Evolutionary conservation across 1,140 invertebrate genomes (phyloP), one percentile per base, ranked within the genome.

Genomic region (Pollicipes pollicipes): DNA sequence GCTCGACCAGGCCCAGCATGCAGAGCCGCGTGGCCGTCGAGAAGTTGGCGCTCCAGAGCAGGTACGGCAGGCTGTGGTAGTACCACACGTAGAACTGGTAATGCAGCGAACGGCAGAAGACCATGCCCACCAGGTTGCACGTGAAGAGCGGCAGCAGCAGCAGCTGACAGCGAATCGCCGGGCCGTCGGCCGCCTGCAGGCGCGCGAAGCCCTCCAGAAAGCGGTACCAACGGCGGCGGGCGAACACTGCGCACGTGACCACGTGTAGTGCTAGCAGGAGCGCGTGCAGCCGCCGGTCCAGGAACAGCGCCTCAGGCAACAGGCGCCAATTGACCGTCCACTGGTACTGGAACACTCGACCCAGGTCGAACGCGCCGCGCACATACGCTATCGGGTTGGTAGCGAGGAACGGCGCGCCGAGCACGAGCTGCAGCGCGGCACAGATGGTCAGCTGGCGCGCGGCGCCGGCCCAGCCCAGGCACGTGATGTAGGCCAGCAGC

Each of bases 41-140:
- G 30, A 72, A 84, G 85, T 74, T 83, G 85, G 90, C 92, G 86
- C 70, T 88, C 85, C 80, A 99, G 73, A 85, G 76, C 6, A 88
- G 75, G 75, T 96, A 98, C 30, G 95, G 92, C 66, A 99, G 82
- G 17, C 88, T 90, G 80, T 99, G 96, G 79, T 95, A 99, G 79
- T 99, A 99, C 97, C 97, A 99, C 21, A 95, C 86, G 79, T 99
- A 99, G 82, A 99, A 99, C 81, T 99, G 97, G 83, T 99, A 99
- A 82, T 99, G 97, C 21, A 99, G 82, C 28, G 95, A 98, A 71
- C 97, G 85, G 68, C 93, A 90, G 78, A 93, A 97, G 64, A 86
- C 84, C 68, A 99, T 84, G 28, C 91, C 91, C 76, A 91, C 91
- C 76, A 99, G 94, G 81, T 99, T 99, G 16, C 87, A 84, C 32